A percentile compares a stretch with the other conserved stretches of the same genome.
Evolutionary conservation across 2,113 vertebrate genomes (phyloP).

Genomic region (Periophthalmodon schlosseri): DNA sequence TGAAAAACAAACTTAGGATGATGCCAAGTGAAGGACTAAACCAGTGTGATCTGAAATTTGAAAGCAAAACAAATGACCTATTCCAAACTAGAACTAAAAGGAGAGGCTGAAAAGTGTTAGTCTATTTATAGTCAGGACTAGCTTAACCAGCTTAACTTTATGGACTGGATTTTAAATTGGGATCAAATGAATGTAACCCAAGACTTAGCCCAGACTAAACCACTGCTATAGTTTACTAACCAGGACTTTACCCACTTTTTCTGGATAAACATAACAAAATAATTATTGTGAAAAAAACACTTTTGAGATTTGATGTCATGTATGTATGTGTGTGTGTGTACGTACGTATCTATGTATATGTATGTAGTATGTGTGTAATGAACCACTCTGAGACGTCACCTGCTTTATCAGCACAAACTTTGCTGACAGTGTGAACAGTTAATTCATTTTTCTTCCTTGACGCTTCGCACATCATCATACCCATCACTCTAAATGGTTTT

Average conservation of each 20-base stretch:
- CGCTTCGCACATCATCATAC: slow-evolving; percentile 27
- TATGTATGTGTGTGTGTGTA: no score
- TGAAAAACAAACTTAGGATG: neutral
- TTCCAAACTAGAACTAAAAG: no score
- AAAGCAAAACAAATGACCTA: neutral
- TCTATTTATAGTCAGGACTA: neutral
- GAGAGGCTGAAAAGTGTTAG: no score
- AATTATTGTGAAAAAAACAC: neutral
- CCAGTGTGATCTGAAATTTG: neutral
- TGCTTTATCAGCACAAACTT: slow-evolving; percentile 1
- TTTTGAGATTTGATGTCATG: neutral
- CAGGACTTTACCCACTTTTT: neutral
- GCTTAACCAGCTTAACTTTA: neutral
- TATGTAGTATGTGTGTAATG: slow-evolving; percentile 8
- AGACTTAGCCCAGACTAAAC: neutral
- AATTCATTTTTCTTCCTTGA: neutral
- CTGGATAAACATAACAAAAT: neutral
- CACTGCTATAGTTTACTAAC: neutral
- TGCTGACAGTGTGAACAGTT: neutral
- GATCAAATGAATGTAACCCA: neutral
- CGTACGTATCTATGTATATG: no score
- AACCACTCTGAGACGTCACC: slow-evolving; percentile 9
- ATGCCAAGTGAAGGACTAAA: neutral
- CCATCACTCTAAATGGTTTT: slow-evolving; percentile 21
- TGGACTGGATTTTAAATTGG: neutral